Percentiles rank a stretch among this genome's conserved stretches.
phyloP scores from a whole-genome alignment of 2,797 vertebrate species.

The Kryptolebias ocellatus region DNA sequence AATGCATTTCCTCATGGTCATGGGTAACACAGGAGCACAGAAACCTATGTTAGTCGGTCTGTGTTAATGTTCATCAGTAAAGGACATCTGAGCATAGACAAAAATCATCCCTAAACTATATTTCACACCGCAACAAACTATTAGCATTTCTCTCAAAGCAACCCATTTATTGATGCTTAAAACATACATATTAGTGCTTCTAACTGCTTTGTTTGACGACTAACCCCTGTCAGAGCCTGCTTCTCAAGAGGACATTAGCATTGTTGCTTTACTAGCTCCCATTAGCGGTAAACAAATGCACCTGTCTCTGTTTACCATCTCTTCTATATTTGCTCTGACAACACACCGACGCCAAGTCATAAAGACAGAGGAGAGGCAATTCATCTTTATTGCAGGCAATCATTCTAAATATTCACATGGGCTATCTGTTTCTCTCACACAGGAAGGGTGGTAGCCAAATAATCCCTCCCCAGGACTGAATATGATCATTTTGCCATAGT shows the following conservation, averaged over 20 bases:
- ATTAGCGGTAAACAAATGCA: constrained; percentile 82
- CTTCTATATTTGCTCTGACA: constrained; percentile 79
- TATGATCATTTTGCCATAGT: constrained; percentile 36
- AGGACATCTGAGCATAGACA: background rate
- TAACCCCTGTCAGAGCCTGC: constrained; percentile 62
- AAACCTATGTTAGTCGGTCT: background rate
- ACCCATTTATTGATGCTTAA: constrained; percentile 25
- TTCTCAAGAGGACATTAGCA: constrained; percentile 77
- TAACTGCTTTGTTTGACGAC: constrained; percentile 55
- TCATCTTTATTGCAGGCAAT: constrained; percentile 81
- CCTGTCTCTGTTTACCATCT: constrained; percentile 81
- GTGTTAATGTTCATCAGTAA: background rate
- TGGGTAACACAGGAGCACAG: background rate
- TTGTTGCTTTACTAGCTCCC: constrained; percentile 77
- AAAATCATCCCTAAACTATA: background rate
- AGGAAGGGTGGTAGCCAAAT: constrained; percentile 54
- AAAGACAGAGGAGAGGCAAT: constrained; percentile 77
- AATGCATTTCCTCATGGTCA: background rate
- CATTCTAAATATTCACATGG: constrained; percentile 72
- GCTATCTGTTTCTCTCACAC: constrained; percentile 53
- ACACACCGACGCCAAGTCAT: constrained; percentile 75
- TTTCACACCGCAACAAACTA: background rate
- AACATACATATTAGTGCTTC: constrained; percentile 33
- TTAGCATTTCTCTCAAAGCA: background rate
- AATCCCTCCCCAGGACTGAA: constrained; percentile 23